Conservation (phyloP, 2,113 vertebrate genomes). For the Oostethus manadensis region DNA sequence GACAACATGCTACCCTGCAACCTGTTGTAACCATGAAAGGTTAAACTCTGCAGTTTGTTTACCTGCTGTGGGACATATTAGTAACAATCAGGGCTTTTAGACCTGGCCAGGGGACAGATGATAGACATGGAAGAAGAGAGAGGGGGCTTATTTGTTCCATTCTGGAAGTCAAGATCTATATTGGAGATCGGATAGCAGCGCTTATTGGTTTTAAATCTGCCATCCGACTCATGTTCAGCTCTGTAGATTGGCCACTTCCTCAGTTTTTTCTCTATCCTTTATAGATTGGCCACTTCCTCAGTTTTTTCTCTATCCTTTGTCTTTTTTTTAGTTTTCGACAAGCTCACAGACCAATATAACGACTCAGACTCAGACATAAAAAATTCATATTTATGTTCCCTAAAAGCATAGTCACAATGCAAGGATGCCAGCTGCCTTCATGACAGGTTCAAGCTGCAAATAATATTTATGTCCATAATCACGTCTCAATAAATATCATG, state of each 20-base stretch:
- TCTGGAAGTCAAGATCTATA: slow-evolving; percentile 21
- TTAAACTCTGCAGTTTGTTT: slow-evolving; percentile 61
- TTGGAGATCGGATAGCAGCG: slow-evolving; percentile 13
- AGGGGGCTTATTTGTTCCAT: slow-evolving; percentile 43
- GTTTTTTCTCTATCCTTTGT: neutral
- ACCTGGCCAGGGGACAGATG: neutral
- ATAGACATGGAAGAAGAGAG: neutral
- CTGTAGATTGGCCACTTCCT: slow-evolving; percentile 1
- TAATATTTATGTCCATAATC: no score
- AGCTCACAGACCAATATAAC: no score
- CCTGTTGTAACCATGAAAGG: no score
- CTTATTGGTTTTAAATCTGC: neutral
- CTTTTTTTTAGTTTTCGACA: no score
- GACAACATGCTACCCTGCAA: no score
- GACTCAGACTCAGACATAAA: no score
- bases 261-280: neutral
- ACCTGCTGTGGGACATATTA: slow-evolving; percentile 45
- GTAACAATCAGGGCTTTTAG: slow-evolving; percentile 10
- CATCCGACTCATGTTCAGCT: slow-evolving; percentile 4
- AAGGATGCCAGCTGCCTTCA: no score
- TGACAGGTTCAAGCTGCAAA: no score
- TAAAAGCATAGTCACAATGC: no score
- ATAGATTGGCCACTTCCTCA: slow-evolving; percentile 1
- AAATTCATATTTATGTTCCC: no score
- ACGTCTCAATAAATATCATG: no score